phyloP scores from a whole-genome alignment of 1,140 invertebrate species.

The Diprion similis region DNA sequence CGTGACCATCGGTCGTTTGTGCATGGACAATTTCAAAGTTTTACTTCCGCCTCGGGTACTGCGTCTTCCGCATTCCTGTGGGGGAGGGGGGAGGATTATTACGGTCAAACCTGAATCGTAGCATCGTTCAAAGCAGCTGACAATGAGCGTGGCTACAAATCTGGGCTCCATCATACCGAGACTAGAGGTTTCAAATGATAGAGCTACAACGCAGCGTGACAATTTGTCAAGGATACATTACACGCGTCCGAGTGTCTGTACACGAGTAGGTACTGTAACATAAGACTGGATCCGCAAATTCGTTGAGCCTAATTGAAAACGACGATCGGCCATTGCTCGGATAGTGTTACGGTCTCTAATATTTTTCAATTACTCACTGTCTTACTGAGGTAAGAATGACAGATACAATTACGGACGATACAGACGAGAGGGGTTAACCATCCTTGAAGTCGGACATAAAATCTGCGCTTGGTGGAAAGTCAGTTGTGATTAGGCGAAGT shows the following conservation, averaged over 20 bases:
- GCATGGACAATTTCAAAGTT: background rate
- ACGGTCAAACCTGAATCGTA: background rate
- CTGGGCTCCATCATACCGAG: background rate
- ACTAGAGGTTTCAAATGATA: background rate
- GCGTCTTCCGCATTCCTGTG: background rate
- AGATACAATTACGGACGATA: no score
- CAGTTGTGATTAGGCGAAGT: no score
- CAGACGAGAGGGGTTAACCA: no score
- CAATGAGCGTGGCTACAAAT: background rate
- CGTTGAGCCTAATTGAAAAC: background rate
- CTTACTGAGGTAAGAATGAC: background rate
- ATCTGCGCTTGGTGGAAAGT: no score
- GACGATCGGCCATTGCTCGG: background rate
- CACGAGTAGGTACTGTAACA: background rate
- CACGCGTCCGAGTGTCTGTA: background rate
- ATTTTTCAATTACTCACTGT: no score
- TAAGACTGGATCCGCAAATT: background rate
- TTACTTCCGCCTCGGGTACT: background rate
- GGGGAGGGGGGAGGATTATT: background rate
- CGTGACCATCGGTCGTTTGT: background rate
- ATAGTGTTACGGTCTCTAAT: background rate
- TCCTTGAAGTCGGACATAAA: no score
- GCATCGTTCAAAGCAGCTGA: background rate
- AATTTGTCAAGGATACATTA: background rate
- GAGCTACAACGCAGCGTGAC: background rate